Percentiles rank a stretch among this genome's conserved stretches.
Evolutionary conservation across 2,797 vertebrate genomes (phyloP).

Genomic region (Uromys caudimaculatus): DNA sequence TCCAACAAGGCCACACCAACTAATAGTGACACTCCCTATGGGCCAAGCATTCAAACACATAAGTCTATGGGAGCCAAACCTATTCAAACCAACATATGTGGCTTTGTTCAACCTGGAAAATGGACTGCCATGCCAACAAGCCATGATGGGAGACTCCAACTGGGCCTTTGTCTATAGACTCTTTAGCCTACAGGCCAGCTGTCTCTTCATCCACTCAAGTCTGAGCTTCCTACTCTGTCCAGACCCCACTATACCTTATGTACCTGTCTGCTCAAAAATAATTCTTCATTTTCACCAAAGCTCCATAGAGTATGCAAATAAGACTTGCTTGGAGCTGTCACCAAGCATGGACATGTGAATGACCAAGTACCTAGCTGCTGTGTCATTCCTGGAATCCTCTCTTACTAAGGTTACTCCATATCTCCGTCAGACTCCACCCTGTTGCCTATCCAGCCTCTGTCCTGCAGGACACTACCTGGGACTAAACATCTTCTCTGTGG

Average conservation of each 20-base stretch:
- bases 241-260: no score
- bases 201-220: background rate
- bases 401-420: background rate
- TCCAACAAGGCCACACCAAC: background rate
- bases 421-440: background rate
- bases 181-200: background rate
- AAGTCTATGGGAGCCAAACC: background rate
- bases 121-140: background rate
- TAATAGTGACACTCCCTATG: background rate
- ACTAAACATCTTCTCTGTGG: background rate
- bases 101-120: background rate
- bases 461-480: background rate
- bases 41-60: background rate
- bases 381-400: background rate
- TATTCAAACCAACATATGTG: background rate
- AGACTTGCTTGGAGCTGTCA: background rate
- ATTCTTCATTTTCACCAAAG: background rate
- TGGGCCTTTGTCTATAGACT: background rate
- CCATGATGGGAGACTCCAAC: background rate
- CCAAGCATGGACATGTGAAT: background rate
- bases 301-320: background rate
- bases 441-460: background rate
- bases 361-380: background rate
- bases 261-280: background rate
- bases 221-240: background rate